phyloP scores from a whole-genome alignment of 92 coral and sea anemone genomes.

The Montipora capitata region DNA sequence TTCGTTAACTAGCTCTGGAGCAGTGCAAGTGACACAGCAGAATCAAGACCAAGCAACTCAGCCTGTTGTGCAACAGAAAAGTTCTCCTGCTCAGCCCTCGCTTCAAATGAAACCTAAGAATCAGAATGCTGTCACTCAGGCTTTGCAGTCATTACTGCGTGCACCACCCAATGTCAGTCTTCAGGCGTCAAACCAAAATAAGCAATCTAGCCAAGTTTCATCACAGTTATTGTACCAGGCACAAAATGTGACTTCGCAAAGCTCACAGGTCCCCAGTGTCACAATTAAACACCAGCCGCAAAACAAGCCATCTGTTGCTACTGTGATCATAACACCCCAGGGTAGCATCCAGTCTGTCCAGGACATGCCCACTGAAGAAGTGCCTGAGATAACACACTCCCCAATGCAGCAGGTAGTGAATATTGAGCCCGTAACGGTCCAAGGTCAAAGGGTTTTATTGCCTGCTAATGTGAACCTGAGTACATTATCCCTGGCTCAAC shows the following conservation, averaged over 20 bases:
- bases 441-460: slow-evolving; percentile 62
- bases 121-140: slow-evolving; percentile 54
- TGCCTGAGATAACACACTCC: slow-evolving; percentile 10
- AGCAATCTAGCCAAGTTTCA: slow-evolving; percentile 19
- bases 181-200: slow-evolving; percentile 25
- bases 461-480: slow-evolving; percentile 73
- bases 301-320: neutral
- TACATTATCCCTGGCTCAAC: slow-evolving; percentile 52
- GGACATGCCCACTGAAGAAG: slow-evolving; percentile 14
- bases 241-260: neutral
- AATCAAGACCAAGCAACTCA: slow-evolving; percentile 47
- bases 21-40: slow-evolving; percentile 14
- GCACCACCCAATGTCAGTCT: slow-evolving; percentile 45
- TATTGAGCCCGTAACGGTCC: slow-evolving; percentile 56
- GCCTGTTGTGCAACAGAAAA: slow-evolving; percentile 23
- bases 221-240: slow-evolving; percentile 15
- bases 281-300: slow-evolving; percentile 39
- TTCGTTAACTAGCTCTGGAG: slow-evolving; percentile 25
- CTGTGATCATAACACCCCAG: slow-evolving; percentile 29
- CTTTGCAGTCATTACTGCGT: slow-evolving; percentile 34
- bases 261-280: slow-evolving; percentile 21
- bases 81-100: slow-evolving; percentile 26
- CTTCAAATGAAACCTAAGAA: slow-evolving; percentile 53
- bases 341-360: slow-evolving; percentile 36
- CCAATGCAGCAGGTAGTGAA: slow-evolving; percentile 57